phyloP scores from a whole-genome alignment of 2,888 invertebrate genomes.

The Hyalella azteca region DNA sequence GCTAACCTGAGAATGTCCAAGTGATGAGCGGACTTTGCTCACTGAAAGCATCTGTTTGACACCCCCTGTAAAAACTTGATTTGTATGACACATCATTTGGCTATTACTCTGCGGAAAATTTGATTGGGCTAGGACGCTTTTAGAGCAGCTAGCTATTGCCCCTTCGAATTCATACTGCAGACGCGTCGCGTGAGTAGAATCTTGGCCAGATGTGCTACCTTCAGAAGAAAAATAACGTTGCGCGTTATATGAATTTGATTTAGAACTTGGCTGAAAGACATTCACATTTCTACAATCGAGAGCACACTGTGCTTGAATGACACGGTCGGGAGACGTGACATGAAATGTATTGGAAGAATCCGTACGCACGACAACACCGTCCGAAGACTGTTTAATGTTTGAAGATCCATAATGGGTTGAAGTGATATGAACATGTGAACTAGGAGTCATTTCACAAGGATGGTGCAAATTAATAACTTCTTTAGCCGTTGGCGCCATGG shows the following conservation, averaged over 20 bases:
- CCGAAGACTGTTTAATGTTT: background rate
- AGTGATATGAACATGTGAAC: background rate
- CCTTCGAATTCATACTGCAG: background rate
- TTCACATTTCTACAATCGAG: background rate
- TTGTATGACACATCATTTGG: background rate
- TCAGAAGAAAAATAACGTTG: background rate
- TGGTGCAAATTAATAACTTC: background rate
- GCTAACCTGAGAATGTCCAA: background rate
- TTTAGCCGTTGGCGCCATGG: background rate
- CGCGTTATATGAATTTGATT: background rate
- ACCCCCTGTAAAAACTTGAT: background rate
- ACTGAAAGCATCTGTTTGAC: background rate
- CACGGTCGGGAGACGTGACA: background rate
- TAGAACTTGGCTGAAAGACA: background rate
- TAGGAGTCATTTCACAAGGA: background rate
- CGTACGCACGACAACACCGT: background rate
- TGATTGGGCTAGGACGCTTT: background rate
- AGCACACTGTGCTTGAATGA: background rate
- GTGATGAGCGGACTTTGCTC: background rate
- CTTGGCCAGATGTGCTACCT: background rate
- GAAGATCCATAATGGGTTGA: background rate
- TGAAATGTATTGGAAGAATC: background rate
- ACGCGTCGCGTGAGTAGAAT: background rate
- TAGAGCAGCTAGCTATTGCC: background rate
- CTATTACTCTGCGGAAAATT: background rate